Conservation (phyloP, 2,888 invertebrate genomes). For the Deroplatys truncata region DNA sequence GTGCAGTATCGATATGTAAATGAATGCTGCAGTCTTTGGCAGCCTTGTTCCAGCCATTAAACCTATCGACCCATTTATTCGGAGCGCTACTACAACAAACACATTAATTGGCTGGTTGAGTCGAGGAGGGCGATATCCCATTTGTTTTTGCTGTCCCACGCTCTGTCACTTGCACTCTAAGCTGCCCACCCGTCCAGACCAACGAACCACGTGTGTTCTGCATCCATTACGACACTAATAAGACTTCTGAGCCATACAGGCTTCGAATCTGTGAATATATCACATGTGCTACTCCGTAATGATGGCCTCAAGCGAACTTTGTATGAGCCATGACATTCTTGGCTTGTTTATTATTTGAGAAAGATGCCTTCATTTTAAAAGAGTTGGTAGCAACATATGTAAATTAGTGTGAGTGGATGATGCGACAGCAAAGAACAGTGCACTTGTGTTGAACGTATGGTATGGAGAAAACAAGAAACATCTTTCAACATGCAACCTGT, state of each 20-base stretch:
- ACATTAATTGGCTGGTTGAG: background rate
- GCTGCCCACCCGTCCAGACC: background rate
- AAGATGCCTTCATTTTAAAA: too few species aligned
- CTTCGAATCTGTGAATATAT: background rate
- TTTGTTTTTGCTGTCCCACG: background rate
- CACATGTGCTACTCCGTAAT: background rate
- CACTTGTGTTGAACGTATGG: too few species aligned
- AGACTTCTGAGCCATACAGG: background rate
- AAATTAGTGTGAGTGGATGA: too few species aligned
- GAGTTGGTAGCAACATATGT: too few species aligned
- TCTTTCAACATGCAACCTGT: too few species aligned
- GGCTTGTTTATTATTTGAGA: too few species aligned
- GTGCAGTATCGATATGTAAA: background rate
- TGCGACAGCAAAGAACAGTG: too few species aligned
- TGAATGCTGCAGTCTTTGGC: background rate
- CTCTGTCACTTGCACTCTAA: background rate
- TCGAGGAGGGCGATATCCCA: background rate
- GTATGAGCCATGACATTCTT: too few species aligned
- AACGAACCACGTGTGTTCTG: background rate
- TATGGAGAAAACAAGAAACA: too few species aligned
- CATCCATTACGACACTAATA: background rate
- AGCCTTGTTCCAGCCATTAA: background rate
- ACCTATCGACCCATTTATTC: background rate
- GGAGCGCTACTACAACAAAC: background rate
- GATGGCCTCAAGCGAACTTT: too few species aligned